These are phyloP conservation scores for Trachops cirrhosus DNA, from an alignment of 2,797 vertebrate species.

Conservation along the genomic window DNA sequence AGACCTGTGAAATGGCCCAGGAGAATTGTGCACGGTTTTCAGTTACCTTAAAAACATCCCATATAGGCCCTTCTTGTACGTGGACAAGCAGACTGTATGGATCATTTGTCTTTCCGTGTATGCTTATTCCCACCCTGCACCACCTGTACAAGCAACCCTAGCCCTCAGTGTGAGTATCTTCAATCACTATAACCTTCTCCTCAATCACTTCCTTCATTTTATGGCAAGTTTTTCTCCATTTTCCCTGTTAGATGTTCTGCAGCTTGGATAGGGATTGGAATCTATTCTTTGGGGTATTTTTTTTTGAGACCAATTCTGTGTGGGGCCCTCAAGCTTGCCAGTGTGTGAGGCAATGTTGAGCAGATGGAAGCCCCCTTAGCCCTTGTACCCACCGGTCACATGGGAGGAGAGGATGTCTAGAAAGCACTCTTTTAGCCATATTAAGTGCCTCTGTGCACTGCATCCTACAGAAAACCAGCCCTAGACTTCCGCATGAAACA, in stretches of 20 bases:
- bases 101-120: slow-evolving; percentile 35
- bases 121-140: neutral
- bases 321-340: neutral
- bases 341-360: neutral
- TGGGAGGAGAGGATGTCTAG: accelerated
- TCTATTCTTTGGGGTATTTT: neutral
- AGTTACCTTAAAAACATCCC: slow-evolving; percentile 65
- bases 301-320: neutral
- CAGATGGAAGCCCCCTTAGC: neutral
- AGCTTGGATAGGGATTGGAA: neutral
- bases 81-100: slow-evolving; percentile 56
- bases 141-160: slow-evolving; percentile 63
- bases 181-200: neutral
- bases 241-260: neutral
- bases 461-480: neutral
- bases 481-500: neutral
- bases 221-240: neutral
- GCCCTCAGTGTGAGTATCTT: neutral
- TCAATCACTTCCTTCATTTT: slow-evolving; percentile 46
- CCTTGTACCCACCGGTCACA: neutral
- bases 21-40: slow-evolving; percentile 53
- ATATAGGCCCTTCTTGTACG: neutral
- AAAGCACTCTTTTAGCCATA: neutral
- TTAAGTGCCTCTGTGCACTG: neutral
- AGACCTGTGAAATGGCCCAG: slow-evolving; percentile 35